A percentile compares a stretch with the other conserved stretches of the same genome.
phyloP scores from a whole-genome alignment of 2,113 vertebrate species.

The Scartelaos histophorus region DNA sequence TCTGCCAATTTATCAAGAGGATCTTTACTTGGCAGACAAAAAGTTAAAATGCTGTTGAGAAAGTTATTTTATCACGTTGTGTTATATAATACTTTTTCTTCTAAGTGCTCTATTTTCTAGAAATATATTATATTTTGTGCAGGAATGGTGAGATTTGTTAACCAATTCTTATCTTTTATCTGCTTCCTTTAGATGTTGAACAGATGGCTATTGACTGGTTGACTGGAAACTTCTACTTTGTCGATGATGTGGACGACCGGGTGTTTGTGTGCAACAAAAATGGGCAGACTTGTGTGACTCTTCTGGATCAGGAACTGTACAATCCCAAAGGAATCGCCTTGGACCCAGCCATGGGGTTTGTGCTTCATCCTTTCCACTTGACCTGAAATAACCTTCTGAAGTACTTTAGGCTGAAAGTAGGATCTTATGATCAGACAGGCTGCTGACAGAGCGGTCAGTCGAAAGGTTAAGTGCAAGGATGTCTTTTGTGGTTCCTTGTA shows the following conservation, averaged over 20 bases:
- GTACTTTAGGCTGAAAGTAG: constrained; percentile 31
- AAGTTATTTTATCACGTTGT: not conserved
- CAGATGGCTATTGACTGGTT: constrained; percentile 99
- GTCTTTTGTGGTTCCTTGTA: constrained; percentile 28
- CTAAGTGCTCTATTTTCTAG: not conserved
- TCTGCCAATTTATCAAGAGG: not conserved
- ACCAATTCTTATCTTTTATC: constrained; percentile 16
- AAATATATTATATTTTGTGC: not conserved
- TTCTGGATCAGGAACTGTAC: constrained; percentile 94
- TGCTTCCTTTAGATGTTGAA: constrained; percentile 85
- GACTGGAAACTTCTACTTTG: constrained; percentile 98
- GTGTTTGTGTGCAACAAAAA: constrained; percentile 97
- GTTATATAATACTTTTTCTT: not conserved
- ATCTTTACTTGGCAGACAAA: not conserved
- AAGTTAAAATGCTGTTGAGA: not conserved
- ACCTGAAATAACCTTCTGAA: constrained; percentile 1
- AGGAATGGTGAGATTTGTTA: not conserved
- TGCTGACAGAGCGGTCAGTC: constrained; percentile 54
- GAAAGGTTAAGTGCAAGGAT: constrained; percentile 24
- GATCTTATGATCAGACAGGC: constrained; percentile 39
- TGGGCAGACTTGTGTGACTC: constrained; percentile 90
- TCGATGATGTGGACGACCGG: constrained; percentile 93
- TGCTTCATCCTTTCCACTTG: constrained; percentile 11
- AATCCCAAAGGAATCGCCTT: constrained; percentile 95
- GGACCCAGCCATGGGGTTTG: constrained; percentile 95